Percentiles rank a stretch among this genome's conserved stretches.
Conservation (phyloP, 2,113 vertebrate species). For the Bettongia penicillata region DNA sequence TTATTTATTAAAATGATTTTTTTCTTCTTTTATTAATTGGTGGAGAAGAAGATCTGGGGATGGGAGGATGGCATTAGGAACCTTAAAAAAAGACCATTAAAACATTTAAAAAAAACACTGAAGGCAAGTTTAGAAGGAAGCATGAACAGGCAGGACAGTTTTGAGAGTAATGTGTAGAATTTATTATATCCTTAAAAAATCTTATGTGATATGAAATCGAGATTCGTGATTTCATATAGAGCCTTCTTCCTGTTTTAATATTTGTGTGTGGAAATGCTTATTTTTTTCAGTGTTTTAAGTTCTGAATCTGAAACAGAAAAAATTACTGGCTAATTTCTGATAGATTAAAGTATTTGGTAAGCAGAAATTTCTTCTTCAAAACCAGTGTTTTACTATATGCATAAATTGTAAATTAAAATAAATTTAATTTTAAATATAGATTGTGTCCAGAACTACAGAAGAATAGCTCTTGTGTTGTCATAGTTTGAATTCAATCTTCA, state of each 20-base stretch:
- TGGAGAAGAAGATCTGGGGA: neutral
- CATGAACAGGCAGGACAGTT: neutral
- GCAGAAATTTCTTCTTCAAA: conserved; percentile 1
- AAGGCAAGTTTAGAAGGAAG: neutral
- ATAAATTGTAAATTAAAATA: conserved; percentile 3
- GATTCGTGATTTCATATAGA: neutral
- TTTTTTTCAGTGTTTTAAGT: neutral
- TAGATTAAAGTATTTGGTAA: neutral
- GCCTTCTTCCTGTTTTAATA: neutral
- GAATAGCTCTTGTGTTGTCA: neutral
- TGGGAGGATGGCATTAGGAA: neutral
- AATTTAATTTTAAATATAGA: neutral
- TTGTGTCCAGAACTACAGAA: neutral
- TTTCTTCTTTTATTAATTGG: neutral
- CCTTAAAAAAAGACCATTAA: neutral
- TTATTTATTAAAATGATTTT: neutral
- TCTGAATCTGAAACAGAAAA: neutral
- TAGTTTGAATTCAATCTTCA: neutral
- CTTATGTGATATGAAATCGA: neutral
- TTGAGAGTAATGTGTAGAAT: neutral
- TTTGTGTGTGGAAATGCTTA: neutral
- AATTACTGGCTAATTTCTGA: neutral
- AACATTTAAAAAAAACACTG: neutral
- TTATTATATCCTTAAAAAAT: neutral
- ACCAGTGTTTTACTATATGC: neutral